Base-by-base conservation (phyloP, 2,113 vertebrate species). In the Alosa alosa region DNA sequence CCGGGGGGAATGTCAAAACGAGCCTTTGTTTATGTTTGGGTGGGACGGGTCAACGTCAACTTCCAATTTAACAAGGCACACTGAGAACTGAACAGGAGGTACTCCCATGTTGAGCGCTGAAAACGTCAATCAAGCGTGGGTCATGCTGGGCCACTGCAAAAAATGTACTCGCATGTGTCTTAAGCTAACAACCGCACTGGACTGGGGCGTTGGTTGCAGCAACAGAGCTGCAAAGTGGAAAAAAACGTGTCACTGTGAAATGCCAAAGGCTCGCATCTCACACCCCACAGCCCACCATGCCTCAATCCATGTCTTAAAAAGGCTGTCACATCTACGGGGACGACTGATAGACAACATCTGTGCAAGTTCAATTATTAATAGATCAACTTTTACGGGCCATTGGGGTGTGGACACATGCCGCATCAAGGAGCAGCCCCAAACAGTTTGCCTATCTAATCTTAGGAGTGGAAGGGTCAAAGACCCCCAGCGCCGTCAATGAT, bases 161-260 rank as follows among this genome's bases (percentile, higher is more conserved):
- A 36, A 11, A 17, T 39, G 36, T 39, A 17, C 15, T 39, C 36
- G n/a, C 64, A 72, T 72, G 31, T 31, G 9, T 25, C 64, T 36
- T 36, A 72, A 72, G 64, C 25, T 11, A 36, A 25, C 64, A 36
- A 31, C 25, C 7, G 6, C 25, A 10, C 64, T 31, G 25, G 64
- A 6, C 31, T 31, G 25, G 64, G 25, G 64, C 11, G 64, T 72
- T 72, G 25, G 64, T 72, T 72, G 25, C 22, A 60, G 22, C 60
- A 64, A 64, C 60, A n/a, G 60, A 22, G 7, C 4, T 7, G 60
- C 72, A 39, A 78, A 78, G 72, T 78, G 72, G 72, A 78, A 78
- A 78, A 78, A 78, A 78, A 78, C 11, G 31, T 78, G 72, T 78
- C 72, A 78, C 31, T 78, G 11, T 78, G 72, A 78, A 78, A 78